A percentile compares a stretch with the other conserved stretches of the same genome.
phyloP scores from a whole-genome alignment of 2,113 vertebrate species.

The Hemiscyllium ocellatum region DNA sequence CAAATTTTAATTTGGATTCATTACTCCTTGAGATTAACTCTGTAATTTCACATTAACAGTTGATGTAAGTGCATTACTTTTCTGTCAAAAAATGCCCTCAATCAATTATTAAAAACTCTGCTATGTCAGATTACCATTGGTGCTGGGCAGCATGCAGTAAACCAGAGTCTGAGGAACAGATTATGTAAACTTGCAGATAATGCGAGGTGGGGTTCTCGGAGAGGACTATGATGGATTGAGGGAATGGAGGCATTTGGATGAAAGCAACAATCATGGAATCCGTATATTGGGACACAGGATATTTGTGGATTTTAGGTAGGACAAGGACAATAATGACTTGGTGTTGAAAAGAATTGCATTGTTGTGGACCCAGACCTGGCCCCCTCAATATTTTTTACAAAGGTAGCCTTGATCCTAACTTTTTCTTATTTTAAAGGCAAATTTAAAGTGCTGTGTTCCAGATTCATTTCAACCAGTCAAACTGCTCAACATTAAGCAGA shows the following conservation, averaged over 20 bases:
- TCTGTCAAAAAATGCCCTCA: neutral
- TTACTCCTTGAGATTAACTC: neutral
- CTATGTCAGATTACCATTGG: neutral
- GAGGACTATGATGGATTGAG: too few species aligned
- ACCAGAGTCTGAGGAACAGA: neutral
- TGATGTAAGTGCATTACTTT: too few species aligned
- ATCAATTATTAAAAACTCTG: neutral
- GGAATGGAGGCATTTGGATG: neutral
- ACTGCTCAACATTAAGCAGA: too few species aligned
- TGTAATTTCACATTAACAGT: neutral
- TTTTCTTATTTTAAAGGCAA: too few species aligned
- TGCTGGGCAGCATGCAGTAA: neutral
- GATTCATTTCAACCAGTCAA: too few species aligned
- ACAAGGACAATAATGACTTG: neutral
- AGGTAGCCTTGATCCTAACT: too few species aligned
- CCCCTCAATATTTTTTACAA: too few species aligned
- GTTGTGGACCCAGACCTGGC: too few species aligned
- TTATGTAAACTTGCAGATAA: neutral
- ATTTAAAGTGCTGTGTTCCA: too few species aligned
- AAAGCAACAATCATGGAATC: neutral
- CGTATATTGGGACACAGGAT: neutral
- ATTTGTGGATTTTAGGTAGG: neutral
- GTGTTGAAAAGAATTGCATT: neutral
- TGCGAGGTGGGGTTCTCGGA: neutral
- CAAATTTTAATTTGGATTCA: neutral